These are phyloP conservation scores for Silurus aristotelis DNA, from an alignment of 2,797 vertebrate genomes.

Conservation along the genomic window DNA sequence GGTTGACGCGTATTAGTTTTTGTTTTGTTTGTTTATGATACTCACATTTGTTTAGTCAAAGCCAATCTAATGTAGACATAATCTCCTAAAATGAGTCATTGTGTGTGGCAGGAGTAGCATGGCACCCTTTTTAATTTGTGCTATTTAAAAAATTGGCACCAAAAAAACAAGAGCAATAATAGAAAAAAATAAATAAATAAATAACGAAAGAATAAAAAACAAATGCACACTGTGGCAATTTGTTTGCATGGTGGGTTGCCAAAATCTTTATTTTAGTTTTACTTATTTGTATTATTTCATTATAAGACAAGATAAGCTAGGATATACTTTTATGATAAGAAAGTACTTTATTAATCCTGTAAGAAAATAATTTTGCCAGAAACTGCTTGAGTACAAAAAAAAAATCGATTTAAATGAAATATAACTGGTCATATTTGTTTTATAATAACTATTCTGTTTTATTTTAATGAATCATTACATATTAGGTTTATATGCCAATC, in stretches of 20 bases:
- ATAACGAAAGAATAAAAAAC: not conserved
- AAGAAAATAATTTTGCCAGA: no score
- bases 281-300: not conserved
- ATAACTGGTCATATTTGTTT: not conserved
- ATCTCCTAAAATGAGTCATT: not conserved
- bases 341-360: no score
- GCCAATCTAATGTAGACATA: not conserved
- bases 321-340: no score
- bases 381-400: no score
- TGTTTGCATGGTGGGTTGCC: not conserved
- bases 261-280: not conserved
- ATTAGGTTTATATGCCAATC: not conserved
- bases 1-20: not conserved
- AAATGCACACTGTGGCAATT: not conserved
- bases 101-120: not conserved
- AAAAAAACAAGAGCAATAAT: not conserved
- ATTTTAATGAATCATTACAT: not conserved
- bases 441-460: not conserved
- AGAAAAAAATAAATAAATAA: not conserved
- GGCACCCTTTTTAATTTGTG: not conserved
- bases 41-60: not conserved
- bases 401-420: no score
- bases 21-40: not conserved
- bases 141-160: not conserved
- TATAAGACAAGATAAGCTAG: not conserved